Base-by-base conservation (phyloP, 2,888 invertebrate genomes). In the Leucophenga maculata region DNA sequence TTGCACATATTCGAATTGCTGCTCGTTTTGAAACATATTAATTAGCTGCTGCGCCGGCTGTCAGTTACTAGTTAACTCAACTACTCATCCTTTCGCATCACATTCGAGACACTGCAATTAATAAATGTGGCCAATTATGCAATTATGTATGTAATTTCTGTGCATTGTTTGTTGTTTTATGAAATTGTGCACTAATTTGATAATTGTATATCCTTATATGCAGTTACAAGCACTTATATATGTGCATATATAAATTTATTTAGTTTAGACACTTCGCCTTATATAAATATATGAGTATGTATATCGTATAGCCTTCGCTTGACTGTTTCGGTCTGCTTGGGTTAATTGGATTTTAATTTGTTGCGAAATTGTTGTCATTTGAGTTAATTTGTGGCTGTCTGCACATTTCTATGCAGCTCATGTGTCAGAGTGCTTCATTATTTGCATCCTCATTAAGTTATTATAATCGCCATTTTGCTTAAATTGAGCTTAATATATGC, bases 331-430 rank as follows among this genome's bases (percentile, higher is more conserved):
- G 14, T 46, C 64, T 62, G 78, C 82, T 83, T 75, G 75, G 74
- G 72, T 78, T 80, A 80, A 80, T 83, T 80, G 80, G 78, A 72
- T 72, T 71, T 77, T 78, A 79, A 83, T 79, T 79, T 73, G 72
- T 74, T 77, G 82, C 79, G 74, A 84, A 84, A 77, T 82, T 72
- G 65, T 65, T 68, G 66, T 68, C 54, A 69, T 55, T 67, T 60
- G 67, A 55, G 39, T 72, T 54, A 72, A 60, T 67, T 22, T 46
- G 39, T 39, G 18, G 20, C 55, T 60, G 48, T 22, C 18, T 16
- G 20, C 22, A 50, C 46, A n/a, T 48, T 4, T 14, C 8, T 20
- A 44, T 22, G 54, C 14, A 9, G 6, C 20, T 18, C 32, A 22
- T 20, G n/a, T 55, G n/a, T 66, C 20, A 26, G 20, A 55, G 44